Evolutionary conservation across 2,113 vertebrate genomes (phyloP), one percentile per base, ranked within the genome.

Genomic region (Mus spicilegus): DNA sequence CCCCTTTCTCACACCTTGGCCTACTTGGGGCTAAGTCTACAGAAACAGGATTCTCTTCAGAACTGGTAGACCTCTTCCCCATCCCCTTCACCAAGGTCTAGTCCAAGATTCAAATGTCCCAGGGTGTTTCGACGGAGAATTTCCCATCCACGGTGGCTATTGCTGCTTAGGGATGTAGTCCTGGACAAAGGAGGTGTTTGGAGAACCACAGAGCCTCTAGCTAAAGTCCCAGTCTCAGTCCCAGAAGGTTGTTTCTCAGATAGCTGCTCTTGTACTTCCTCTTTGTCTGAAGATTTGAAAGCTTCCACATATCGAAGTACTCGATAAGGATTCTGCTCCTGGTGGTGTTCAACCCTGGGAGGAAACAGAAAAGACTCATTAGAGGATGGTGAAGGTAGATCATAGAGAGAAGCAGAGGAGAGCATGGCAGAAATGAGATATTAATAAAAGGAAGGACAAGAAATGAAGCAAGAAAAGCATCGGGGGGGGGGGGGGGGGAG

Each of bases 331-430:
- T 98, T 98, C 14, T 98, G 97, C 80, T 99, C 99, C 3, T 99
- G 98, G 72, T 99, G 98, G 95, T 99, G 99, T 97, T 99, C 99
- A 28, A 99, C 99, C 96, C 99, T 99, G 58, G 61, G 95, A 54
- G 93, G 46, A 92, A 63, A 88, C 10, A n/a, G 33, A 96, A 92
- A 67, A 88, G 49, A 80, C 51, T 96, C 81, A 95, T 70, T 14
- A 10, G 12, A 95, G 11, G 26, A 16, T 17, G 54, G 61, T 17
- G 22, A 61, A 77, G 14, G 5, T 0, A 7, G 51, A 2, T 33
- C 36, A 14, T 2, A 2, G 6, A 49, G 11, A 67, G 58, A 89
- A 70, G 42, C 13, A 67, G n/a, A 73, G 61, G 46, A 7, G 30
- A 22, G 24, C 1, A 3, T 6, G 7, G 7, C 49, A 17, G 11